A percentile compares a stretch with the other conserved stretches of the same genome.
phyloP scores from a whole-genome alignment of 2,797 vertebrate species.

The Hemibagrus guttatus region DNA sequence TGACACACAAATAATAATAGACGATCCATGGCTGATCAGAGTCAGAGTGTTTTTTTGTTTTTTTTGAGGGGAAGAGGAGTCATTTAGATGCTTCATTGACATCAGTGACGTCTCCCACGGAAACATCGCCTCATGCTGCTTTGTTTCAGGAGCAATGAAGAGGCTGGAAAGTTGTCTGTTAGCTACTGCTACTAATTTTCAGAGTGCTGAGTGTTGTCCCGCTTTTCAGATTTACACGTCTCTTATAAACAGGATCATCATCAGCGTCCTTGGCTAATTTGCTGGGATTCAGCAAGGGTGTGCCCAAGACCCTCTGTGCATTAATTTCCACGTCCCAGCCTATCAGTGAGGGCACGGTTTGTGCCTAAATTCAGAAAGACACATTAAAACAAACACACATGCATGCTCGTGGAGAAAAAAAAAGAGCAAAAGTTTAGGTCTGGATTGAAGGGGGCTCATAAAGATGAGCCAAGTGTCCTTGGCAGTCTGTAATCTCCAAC shows the following conservation, averaged over 20 bases:
- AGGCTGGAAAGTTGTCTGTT: conserved; percentile 14
- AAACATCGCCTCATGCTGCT: not conserved
- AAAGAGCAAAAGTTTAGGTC: conserved; percentile 32
- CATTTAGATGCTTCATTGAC: conserved; percentile 14
- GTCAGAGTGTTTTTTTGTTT: conserved; percentile 40
- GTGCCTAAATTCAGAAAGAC: conserved; percentile 45
- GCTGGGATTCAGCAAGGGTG: conserved; percentile 46
- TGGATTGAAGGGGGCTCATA: conserved; percentile 8
- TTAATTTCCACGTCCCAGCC: conserved; percentile 34
- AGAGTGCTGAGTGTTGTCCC: conserved; percentile 19
- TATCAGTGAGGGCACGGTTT: conserved; percentile 25
- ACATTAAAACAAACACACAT: conserved; percentile 52
- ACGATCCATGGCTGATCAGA: conserved; percentile 58
- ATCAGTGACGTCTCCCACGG: not conserved
- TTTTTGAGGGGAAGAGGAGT: conserved; percentile 40
- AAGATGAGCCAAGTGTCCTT: conserved; percentile 34
- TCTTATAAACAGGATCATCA: conserved; percentile 23
- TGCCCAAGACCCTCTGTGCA: conserved; percentile 51
- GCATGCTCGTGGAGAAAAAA: conserved; percentile 46
- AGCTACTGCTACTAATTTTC: conserved; percentile 22
- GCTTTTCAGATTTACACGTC: conserved; percentile 2
- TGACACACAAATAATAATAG: conserved; percentile 46
- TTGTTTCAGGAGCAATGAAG: conserved; percentile 7
- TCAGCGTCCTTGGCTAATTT: conserved; percentile 55
- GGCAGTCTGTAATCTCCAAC: conserved; percentile 33